Percentiles rank a stretch among this genome's conserved stretches.
Conservation (phyloP, 1,140 invertebrate genomes). For the Ladona fulva region DNA sequence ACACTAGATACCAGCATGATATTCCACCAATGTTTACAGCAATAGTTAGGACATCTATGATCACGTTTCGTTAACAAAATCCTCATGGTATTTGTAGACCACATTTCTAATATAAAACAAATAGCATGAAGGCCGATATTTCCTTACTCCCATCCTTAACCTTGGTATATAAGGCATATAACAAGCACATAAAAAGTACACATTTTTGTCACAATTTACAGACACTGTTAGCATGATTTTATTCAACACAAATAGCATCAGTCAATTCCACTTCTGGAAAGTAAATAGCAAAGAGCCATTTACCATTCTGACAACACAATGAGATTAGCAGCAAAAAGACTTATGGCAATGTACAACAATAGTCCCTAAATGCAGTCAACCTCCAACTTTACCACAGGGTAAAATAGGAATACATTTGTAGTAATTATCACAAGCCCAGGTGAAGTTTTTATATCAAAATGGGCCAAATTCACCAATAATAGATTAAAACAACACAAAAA, state of each 20-base stretch:
- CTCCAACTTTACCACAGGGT: slow-evolving; percentile 7
- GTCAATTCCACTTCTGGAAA: background rate
- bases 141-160: background rate
- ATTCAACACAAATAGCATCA: slow-evolving; percentile 7
- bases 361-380: slow-evolving; percentile 8
- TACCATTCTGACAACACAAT: slow-evolving; percentile 5
- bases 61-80: background rate
- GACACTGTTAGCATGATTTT: background rate
- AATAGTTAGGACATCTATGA: background rate
- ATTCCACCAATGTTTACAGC: slow-evolving; percentile 9
- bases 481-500: slow-evolving; percentile 5
- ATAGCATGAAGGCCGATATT: background rate
- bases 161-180: background rate
- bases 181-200: slow-evolving; percentile 8
- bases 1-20: background rate
- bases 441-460: slow-evolving; percentile 11
- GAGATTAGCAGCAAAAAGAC: slow-evolving; percentile 4
- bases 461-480: slow-evolving; percentile 9
- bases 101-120: background rate
- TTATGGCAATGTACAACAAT: slow-evolving; percentile 10
- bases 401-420: slow-evolving; percentile 10
- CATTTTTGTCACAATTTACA: slow-evolving; percentile 3
- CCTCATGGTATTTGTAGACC: background rate
- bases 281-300: background rate
- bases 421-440: slow-evolving; percentile 8